Evolutionary conservation across 2,113 vertebrate genomes (phyloP).

Genomic region (Apodemus sylvaticus): DNA sequence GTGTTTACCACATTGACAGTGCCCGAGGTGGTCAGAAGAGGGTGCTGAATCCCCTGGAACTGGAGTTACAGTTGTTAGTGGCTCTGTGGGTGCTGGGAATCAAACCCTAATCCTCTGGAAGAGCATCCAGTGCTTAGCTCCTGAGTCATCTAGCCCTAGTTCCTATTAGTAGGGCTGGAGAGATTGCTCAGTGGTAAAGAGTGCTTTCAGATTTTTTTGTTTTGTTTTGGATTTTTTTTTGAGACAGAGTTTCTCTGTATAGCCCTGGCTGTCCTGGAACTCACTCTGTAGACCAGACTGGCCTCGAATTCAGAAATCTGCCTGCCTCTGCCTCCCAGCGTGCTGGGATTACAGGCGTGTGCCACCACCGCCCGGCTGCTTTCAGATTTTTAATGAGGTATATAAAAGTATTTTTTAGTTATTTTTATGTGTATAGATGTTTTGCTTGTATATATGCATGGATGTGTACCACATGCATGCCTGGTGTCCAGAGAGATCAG

Average conservation of each 20-base stretch:
- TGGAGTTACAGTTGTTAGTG: background rate
- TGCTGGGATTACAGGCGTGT: too few species aligned
- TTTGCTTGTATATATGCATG: background rate
- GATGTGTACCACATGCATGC: background rate
- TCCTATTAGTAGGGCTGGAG: background rate
- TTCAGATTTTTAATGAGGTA: background rate
- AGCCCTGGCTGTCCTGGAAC: too few species aligned
- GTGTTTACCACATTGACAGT: background rate
- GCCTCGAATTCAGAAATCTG: too few species aligned
- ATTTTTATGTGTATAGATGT: background rate
- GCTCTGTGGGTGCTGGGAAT: background rate
- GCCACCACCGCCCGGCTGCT: too few species aligned
- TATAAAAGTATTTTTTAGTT: background rate
- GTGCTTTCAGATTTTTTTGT: background rate
- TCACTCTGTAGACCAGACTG: too few species aligned
- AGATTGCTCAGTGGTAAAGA: background rate
- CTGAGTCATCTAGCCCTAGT: background rate
- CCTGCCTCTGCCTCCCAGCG: too few species aligned
- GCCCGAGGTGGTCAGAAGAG: background rate
- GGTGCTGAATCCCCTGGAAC: background rate
- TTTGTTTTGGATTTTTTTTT: too few species aligned
- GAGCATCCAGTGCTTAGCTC: background rate
- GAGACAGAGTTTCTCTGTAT: too few species aligned
- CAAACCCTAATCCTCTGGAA: background rate
- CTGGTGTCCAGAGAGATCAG: background rate